These are phyloP conservation scores for Nemapogon koenigi DNA, from an alignment of 2,888 invertebrate genomes.

Conservation along the genomic window DNA sequence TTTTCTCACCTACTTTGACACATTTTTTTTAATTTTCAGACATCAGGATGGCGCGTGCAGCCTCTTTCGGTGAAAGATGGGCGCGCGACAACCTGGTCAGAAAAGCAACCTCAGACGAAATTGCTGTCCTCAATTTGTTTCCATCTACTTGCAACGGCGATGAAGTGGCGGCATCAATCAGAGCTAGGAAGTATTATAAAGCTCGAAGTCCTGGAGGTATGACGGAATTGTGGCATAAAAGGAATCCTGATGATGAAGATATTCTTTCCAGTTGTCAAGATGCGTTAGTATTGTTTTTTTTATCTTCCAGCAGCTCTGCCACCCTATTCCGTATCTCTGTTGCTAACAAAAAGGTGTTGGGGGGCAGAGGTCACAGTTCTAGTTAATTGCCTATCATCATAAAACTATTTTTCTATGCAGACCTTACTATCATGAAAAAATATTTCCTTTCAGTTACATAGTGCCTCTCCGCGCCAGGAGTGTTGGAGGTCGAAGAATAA, in stretches of 20 bases:
- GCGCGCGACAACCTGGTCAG: constrained; percentile 49
- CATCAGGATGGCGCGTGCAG: constrained; percentile 53
- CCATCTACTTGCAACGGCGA: constrained; percentile 39
- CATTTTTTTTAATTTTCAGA: too few relatives aligned
- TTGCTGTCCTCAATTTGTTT: constrained; percentile 36
- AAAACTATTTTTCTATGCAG: too few relatives aligned
- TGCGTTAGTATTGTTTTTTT: constrained; percentile 44
- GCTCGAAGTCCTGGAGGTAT: constrained; percentile 46
- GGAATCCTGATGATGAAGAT: constrained; percentile 51
- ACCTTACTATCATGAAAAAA: not conserved
- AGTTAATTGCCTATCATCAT: too few relatives aligned
- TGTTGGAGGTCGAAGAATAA: constrained; percentile 36
- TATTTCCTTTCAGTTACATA: constrained; percentile 36
- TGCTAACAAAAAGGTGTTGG: too few relatives aligned
- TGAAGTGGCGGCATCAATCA: constrained; percentile 38
- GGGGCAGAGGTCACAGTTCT: too few relatives aligned
- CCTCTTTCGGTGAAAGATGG: constrained; percentile 59
- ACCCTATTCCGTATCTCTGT: too few relatives aligned
- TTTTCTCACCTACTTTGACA: too few relatives aligned
- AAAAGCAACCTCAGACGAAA: constrained; percentile 33
- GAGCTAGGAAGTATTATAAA: constrained; percentile 44
- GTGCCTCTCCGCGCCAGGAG: constrained; percentile 40
- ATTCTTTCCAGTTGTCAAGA: constrained; percentile 55
- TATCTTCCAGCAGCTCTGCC: too few relatives aligned
- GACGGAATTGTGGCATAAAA: constrained; percentile 45